Percentiles rank a stretch among this genome's conserved stretches.
Conservation (phyloP, 2,888 invertebrate species). For the Cerceris ruficornis region DNA sequence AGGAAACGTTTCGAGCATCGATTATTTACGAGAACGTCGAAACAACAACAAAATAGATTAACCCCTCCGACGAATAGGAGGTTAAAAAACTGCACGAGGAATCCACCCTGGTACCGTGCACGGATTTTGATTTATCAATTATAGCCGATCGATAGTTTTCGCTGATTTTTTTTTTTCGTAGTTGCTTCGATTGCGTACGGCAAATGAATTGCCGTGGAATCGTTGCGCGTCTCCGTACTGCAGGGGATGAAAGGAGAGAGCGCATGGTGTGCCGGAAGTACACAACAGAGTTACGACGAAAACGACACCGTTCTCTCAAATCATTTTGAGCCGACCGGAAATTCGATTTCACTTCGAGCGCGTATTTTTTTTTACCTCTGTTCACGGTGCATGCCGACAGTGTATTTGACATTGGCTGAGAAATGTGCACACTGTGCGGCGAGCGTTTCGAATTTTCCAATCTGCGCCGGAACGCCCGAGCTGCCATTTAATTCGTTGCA, state of each 20-base stretch:
- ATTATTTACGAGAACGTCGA: background rate
- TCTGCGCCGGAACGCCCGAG: conserved; percentile 45
- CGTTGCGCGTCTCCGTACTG: background rate
- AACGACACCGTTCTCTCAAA: conserved; percentile 46
- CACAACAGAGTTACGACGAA: conserved; percentile 30
- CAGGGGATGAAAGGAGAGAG: conserved; percentile 5
- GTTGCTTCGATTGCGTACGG: background rate
- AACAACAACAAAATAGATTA: too few species aligned
- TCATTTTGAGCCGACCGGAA: conserved; percentile 49
- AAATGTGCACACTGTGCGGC: conserved; percentile 61
- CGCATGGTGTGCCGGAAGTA: conserved; percentile 25
- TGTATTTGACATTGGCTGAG: conserved; percentile 70
- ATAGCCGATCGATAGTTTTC: background rate
- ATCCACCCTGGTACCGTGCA: background rate
- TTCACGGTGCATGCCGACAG: conserved; percentile 39
- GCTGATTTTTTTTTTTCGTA: background rate
- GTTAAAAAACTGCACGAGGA: background rate
- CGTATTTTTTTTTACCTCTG: conserved; percentile 35
- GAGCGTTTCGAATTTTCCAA: conserved; percentile 63
- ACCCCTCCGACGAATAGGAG: background rate
- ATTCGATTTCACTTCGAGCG: conserved; percentile 56
- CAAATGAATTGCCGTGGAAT: background rate
- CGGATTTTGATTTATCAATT: background rate
- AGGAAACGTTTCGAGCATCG: background rate
- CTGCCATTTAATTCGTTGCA: conserved; percentile 62